phyloP scores from a whole-genome alignment of 2,113 vertebrate genomes.

The Anseranas semipalmata region DNA sequence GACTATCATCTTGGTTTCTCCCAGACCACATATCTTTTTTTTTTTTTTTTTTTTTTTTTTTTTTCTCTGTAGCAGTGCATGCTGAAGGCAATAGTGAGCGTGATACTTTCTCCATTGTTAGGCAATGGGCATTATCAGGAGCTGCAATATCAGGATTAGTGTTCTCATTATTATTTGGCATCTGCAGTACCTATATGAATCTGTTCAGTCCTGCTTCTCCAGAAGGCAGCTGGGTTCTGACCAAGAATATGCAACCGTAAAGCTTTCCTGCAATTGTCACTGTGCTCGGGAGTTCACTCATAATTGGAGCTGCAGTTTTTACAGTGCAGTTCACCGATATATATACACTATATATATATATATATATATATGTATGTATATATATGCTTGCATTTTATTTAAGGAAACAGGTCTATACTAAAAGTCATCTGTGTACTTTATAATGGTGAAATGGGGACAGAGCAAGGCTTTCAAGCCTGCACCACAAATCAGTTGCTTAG shows the following conservation, averaged over 20 bases:
- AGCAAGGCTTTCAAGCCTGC: not conserved
- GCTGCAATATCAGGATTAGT: constrained; percentile 44
- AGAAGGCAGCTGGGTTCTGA: constrained; percentile 34
- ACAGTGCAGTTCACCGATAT: not conserved
- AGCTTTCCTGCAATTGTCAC: not conserved
- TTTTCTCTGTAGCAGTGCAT: not conserved
- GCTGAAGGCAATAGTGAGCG: constrained; percentile 14
- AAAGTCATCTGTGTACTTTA: not conserved
- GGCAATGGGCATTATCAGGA: constrained; percentile 36
- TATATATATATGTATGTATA: no score
- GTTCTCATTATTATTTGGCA: constrained; percentile 40
- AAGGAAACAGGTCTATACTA: not conserved
- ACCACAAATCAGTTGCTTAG: not conserved
- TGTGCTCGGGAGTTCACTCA: not conserved
- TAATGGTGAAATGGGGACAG: not conserved
- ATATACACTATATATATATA: not conserved
- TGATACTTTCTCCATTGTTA: constrained; percentile 57
- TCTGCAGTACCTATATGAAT: constrained; percentile 18
- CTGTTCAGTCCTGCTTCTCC: constrained; percentile 37
- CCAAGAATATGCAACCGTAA: not conserved
- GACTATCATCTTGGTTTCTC: not conserved
- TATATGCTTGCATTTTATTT: not conserved
- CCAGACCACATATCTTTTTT: not conserved
- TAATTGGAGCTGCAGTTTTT: not conserved
- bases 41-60: not conserved